phyloP scores from a whole-genome alignment of 2,797 vertebrate genomes.

The Monodelphis domestica region DNA sequence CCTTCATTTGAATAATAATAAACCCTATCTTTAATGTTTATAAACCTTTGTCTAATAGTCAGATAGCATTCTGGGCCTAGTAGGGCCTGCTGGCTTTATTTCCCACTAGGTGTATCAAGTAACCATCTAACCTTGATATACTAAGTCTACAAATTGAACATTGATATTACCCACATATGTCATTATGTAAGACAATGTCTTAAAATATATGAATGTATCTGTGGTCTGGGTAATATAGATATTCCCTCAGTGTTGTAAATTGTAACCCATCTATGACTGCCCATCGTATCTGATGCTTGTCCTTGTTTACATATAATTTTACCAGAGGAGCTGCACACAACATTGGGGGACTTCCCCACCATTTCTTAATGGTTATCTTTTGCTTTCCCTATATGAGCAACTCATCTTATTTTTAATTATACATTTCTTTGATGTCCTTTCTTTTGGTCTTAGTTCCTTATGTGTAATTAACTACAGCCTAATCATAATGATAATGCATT shows the following conservation, averaged over 20 bases:
- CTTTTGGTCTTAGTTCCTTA: background rate
- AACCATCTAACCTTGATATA: no score
- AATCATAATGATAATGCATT: background rate
- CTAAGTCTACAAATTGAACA: no score
- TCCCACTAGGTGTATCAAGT: no score
- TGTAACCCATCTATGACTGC: background rate
- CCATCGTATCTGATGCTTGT: background rate
- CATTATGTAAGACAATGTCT: background rate
- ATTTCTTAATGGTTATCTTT: background rate
- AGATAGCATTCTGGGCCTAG: no score
- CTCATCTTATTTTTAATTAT: background rate
- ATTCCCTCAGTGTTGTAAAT: background rate
- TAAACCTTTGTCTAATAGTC: no score
- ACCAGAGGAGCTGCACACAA: background rate
- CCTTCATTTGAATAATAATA: no score
- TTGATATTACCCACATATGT: no score
- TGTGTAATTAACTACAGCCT: background rate
- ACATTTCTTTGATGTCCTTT: no score
- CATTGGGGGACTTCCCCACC: background rate
- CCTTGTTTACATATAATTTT: background rate
- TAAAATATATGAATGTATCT: background rate
- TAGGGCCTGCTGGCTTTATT: no score
- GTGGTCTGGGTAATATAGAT: background rate
- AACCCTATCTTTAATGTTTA: no score
- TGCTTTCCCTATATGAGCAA: background rate